These are phyloP conservation scores for Oxyruncus cristatus DNA, from an alignment of 2,113 vertebrate species.

Conservation along the genomic window DNA sequence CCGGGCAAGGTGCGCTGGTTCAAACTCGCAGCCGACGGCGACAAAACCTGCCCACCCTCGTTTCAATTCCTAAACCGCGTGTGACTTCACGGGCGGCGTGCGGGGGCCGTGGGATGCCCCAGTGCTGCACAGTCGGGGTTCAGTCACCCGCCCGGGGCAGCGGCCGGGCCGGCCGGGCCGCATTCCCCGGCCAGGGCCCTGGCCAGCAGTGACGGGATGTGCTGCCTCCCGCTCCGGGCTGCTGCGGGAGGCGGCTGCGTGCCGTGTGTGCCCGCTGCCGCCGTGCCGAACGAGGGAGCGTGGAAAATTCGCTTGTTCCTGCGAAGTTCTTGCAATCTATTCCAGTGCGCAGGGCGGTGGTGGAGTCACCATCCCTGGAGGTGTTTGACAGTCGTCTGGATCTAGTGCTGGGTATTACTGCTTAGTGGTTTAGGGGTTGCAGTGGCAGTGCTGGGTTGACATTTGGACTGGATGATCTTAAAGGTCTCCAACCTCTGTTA, in stretches of 20 bases:
- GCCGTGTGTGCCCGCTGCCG: neutral
- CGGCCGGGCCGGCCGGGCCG: neutral
- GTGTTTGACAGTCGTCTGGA: neutral
- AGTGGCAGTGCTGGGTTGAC: neutral
- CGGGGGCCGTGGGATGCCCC: neutral
- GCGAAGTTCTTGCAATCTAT: no score
- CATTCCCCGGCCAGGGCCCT: neutral
- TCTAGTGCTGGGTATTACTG: no score
- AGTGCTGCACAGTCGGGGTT: neutral
- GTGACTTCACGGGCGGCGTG: neutral
- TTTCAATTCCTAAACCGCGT: neutral
- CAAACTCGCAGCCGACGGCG: neutral
- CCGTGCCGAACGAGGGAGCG: neutral
- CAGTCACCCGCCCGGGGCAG: neutral
- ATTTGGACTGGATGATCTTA: no score
- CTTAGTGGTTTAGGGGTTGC: neutral
- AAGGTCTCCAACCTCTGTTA: neutral
- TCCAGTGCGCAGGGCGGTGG: neutral
- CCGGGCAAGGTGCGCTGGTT: neutral
- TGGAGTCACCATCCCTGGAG: no score
- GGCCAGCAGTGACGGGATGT: neutral
- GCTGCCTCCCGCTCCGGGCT: neutral
- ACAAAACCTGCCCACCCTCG: neutral
- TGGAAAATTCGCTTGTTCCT: neutral
- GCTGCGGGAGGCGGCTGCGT: neutral